phyloP scores from a whole-genome alignment of 2,797 vertebrate genomes.

The Spinus olivaceus region DNA sequence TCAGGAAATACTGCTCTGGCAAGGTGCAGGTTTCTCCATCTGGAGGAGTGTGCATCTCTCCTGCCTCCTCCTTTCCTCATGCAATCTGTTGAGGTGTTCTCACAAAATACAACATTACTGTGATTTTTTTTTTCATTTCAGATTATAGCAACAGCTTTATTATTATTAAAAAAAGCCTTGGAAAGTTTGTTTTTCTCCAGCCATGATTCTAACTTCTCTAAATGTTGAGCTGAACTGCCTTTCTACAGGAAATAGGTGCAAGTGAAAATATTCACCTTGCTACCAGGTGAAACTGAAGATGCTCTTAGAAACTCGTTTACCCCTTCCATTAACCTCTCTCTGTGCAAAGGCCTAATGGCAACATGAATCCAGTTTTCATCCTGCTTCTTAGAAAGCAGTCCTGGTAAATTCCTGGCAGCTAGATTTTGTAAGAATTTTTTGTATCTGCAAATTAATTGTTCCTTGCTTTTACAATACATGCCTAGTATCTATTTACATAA shows the following conservation, averaged over 20 bases:
- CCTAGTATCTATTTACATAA: slow-evolving; percentile 14
- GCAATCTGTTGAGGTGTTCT: background rate
- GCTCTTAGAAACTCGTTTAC: background rate
- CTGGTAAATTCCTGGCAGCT: slow-evolving; percentile 16
- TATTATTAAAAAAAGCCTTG: background rate
- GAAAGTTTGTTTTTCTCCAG: background rate
- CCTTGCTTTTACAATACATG: background rate
- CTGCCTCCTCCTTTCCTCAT: background rate
- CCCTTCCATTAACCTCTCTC: background rate
- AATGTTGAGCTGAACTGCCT: background rate
- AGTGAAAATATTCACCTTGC: background rate
- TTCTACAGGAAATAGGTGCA: background rate
- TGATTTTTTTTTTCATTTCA: background rate
- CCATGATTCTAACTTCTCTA: background rate
- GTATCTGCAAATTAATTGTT: background rate
- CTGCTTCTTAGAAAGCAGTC: background rate
- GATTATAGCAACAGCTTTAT: background rate
- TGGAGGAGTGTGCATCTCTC: background rate
- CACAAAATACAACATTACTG: background rate
- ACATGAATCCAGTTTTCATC: background rate
- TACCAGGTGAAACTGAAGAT: background rate
- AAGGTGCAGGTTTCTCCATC: background rate
- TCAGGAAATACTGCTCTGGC: background rate
- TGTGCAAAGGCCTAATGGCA: background rate
- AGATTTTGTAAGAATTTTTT: background rate